Conservation (phyloP, 1,140 invertebrate genomes). For the silkworm (Bombyx mori) region DNA sequence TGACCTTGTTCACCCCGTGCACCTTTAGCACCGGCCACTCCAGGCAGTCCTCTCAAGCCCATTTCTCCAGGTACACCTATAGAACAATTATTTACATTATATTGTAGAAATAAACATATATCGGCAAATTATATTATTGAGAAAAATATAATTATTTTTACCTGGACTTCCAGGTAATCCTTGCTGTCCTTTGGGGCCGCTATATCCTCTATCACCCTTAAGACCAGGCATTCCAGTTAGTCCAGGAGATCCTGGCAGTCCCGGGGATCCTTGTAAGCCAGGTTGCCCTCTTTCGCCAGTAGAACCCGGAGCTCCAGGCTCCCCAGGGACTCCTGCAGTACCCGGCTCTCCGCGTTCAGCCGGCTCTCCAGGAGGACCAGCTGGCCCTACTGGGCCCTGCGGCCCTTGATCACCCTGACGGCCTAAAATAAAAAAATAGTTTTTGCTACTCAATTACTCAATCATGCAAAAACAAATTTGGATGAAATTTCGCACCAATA, state of each 20-base stretch:
- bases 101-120: background rate
- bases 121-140: background rate
- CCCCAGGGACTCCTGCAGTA: constrained; percentile 79
- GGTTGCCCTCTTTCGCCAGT: constrained; percentile 79
- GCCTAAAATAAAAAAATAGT: constrained; percentile 38
- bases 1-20: constrained; percentile 80
- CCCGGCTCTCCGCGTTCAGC: constrained; percentile 83
- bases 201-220: constrained; percentile 81
- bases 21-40: constrained; percentile 79
- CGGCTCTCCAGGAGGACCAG: constrained; percentile 82
- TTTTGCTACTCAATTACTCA: background rate
- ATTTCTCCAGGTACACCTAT: constrained; percentile 72
- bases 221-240: constrained; percentile 77
- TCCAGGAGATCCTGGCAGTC: constrained; percentile 77
- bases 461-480: too few species aligned
- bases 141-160: constrained; percentile 16
- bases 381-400: constrained; percentile 77
- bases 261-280: constrained; percentile 78
- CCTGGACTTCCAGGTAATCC: constrained; percentile 77
- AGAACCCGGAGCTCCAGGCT: constrained; percentile 78
- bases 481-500: too few species aligned
- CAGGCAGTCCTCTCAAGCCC: constrained; percentile 76
- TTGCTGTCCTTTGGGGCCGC: constrained; percentile 80
- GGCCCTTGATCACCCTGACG: constrained; percentile 79
- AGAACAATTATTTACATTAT: constrained; percentile 6